These are phyloP conservation scores for Drosophila burlai DNA, from an alignment of 1,140 invertebrate genomes.

Conservation along the genomic window DNA sequence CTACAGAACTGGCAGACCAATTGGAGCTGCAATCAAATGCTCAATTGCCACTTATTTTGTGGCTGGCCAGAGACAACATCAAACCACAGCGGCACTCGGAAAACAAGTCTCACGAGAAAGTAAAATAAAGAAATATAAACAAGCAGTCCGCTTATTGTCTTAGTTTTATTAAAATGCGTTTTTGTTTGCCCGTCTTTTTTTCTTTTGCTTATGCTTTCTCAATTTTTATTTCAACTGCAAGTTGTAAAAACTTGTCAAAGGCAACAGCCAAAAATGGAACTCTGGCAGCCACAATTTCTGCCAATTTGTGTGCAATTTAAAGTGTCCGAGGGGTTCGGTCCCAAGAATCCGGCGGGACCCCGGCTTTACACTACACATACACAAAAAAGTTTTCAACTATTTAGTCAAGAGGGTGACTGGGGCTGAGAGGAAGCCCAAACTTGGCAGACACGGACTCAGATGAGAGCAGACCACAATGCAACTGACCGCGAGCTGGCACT, in stretches of 20 bases:
- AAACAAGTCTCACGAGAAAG: not conserved
- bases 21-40: conserved; percentile 32
- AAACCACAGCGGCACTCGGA: conserved; percentile 27
- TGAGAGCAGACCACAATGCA: conserved; percentile 72
- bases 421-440: conserved; percentile 33
- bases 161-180: conserved; percentile 79
- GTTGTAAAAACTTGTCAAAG: conserved; percentile 64
- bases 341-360: not conserved
- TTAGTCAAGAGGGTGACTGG: conserved; percentile 44
- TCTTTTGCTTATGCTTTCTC: too few species aligned
- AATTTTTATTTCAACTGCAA: not conserved
- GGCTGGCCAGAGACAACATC: conserved; percentile 27
- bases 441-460: conserved; percentile 72
- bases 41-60: conserved; percentile 58
- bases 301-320: conserved; percentile 80
- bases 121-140: conserved; percentile 14
- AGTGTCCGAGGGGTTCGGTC: conserved; percentile 22
- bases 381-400: conserved; percentile 76
- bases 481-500: conserved; percentile 46
- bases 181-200: conserved; percentile 23
- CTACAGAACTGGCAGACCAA: not conserved
- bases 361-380: not conserved
- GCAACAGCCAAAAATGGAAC: conserved; percentile 46
- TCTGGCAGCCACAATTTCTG: conserved; percentile 55
- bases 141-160: conserved; percentile 57